phyloP scores from a whole-genome alignment of 2,888 invertebrate genomes.

The Lingula anatina region DNA sequence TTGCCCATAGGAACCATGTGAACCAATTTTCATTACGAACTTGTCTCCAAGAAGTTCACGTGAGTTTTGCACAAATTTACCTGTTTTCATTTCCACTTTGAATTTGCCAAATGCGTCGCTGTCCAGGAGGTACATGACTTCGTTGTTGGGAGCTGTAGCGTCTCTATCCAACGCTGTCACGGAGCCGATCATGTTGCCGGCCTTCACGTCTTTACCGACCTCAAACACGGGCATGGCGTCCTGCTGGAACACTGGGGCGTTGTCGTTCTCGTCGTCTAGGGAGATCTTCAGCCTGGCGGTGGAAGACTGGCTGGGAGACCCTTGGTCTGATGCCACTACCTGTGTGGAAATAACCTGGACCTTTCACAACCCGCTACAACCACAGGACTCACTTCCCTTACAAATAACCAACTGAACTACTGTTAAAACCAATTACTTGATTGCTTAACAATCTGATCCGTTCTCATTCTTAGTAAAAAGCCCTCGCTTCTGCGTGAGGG shows the following conservation, averaged over 20 bases:
- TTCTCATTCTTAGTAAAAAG: no score
- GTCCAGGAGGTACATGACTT: conserved; percentile 14
- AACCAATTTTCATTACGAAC: no score
- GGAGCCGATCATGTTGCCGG: conserved; percentile 13
- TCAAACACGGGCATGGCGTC: conserved; percentile 4
- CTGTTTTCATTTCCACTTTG: conserved; percentile 15
- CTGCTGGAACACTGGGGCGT: conserved; percentile 9
- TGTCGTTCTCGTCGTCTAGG: conserved; percentile 14
- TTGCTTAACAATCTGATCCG: no score
- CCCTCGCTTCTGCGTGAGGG: no score
- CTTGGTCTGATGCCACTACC: conserved; percentile 14
- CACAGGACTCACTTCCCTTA: no score
- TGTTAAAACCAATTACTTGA: no score
- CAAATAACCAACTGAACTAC: no score
- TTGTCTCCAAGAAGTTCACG: no score
- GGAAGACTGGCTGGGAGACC: conserved; percentile 10
- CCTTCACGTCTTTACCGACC: conserved; percentile 7
- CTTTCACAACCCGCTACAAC: no score
- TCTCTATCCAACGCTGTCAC: conserved; percentile 15
- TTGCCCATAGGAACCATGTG: no score
- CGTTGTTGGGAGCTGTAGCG: conserved; percentile 17
- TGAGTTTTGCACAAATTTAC: no score
- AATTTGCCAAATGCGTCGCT: conserved; percentile 18
- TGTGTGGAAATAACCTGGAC: no score
- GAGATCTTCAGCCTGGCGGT: conserved; percentile 9